A percentile compares a stretch with the other conserved stretches of the same genome.
Evolutionary conservation across 2,113 vertebrate species (phyloP).

Genomic region (Glareola pratincola): DNA sequence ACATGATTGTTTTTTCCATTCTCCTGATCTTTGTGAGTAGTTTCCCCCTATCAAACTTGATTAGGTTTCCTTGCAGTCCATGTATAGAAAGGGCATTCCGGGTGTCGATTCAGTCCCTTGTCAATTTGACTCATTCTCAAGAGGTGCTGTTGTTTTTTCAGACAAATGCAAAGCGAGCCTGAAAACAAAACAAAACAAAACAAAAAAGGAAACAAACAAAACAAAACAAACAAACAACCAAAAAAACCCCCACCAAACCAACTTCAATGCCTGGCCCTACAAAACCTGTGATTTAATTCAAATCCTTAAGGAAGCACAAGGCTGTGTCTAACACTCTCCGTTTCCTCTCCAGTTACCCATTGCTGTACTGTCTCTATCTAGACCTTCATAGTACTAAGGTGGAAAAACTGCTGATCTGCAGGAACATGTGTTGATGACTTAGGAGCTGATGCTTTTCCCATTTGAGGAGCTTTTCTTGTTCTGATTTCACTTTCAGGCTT

Average conservation of each 20-base stretch:
- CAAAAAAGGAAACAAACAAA: too few relatives aligned
- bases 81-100: neutral
- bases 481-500: neutral
- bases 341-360: neutral
- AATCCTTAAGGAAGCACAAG: neutral
- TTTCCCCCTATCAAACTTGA: neutral
- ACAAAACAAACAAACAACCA: too few relatives aligned
- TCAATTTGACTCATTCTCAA: neutral
- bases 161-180: neutral
- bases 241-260: neutral
- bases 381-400: neutral
- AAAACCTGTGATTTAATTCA: neutral
- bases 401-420: neutral
- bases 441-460: neutral
- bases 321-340: neutral
- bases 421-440: neutral
- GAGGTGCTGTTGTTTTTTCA: neutral
- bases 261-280: neutral
- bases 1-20: neutral
- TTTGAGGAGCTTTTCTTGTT: neutral
- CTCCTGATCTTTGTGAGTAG: fast-evolving
- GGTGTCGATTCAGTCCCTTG: neutral
- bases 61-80: neutral
- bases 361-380: neutral
- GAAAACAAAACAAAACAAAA: neutral